Evolutionary conservation across 53 echinoderm and acorn worm species (phyloP), one percentile per base, ranked within the genome.

Genomic region (Holothuria leucospilota): DNA sequence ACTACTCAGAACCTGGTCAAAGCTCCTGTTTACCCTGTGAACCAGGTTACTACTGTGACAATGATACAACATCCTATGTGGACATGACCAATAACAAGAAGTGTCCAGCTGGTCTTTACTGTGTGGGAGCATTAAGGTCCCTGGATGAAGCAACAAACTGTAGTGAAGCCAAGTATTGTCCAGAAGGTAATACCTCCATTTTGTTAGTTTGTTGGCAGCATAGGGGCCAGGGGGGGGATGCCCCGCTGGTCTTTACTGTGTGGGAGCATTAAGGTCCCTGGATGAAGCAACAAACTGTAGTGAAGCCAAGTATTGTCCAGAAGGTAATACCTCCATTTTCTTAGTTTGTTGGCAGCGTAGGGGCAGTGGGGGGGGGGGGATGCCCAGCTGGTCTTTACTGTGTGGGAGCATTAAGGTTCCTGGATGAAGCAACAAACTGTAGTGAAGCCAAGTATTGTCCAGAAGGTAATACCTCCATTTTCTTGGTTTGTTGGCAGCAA

Each of bases 11-110:
- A 29, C 91, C 91, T 7, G 93, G 91, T 29, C 89, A 96, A 86
- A 94, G 93, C 58, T 63, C 5, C 4, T 96, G 96, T 71, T 65
- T 46, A 83, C 87, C 90, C 9, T 96, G 96, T 75, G 91, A 96
- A 79, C 87, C 94, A 2, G 96, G 96, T 24, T 93, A 96, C 84
- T 97, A 97, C 82, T 97, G 98, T 63, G 98, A 97, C 62, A 91
- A 89, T 40, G 90, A 29, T n/a, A 93, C 93, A 15, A 95, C 98
- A 1, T 97, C 98, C 14, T 86, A 90, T 29, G 69, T 81, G 64
- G 98, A 93, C 67, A 97, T 97, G 98, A 68, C 81, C 14, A 94
- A 71, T 56, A 90, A 97, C 81, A 97, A 97, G 88, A 74, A 82
- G 65, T 97, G 98, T 29, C 95, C 98, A 0, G 98, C 98, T 1